phyloP scores from a whole-genome alignment of 1,140 invertebrate genomes.

The Bathynomus jamesi region DNA sequence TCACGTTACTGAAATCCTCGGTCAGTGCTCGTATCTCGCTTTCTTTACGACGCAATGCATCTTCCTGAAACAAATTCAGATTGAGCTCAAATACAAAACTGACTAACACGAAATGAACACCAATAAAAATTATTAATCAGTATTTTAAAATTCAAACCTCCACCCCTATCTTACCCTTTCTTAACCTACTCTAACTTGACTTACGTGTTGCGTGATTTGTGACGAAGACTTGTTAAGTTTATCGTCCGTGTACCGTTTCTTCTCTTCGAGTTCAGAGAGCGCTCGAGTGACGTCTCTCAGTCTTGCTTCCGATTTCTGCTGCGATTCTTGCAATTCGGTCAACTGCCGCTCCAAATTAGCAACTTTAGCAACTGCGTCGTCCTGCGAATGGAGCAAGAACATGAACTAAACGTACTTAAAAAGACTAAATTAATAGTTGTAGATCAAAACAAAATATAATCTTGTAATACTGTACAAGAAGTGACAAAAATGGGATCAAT shows the following conservation, averaged over 20 bases:
- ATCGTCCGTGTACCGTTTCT: slow-evolving; percentile 33
- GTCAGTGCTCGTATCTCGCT: slow-evolving; percentile 31
- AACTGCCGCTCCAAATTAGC: slow-evolving; percentile 29
- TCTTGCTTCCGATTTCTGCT: slow-evolving; percentile 29
- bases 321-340: slow-evolving; percentile 25
- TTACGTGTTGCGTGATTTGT: slow-evolving; percentile 27
- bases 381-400: slow-evolving; percentile 8
- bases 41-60: slow-evolving; percentile 34
- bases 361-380: slow-evolving; percentile 28
- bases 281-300: slow-evolving; percentile 31
- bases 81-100: too few species aligned
- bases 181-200: too few species aligned
- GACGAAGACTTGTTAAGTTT: slow-evolving; percentile 33
- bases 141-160: too few species aligned
- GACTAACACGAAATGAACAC: too few species aligned
- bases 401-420: too few species aligned
- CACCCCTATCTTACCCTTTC: too few species aligned
- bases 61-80: slow-evolving; percentile 30
- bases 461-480: too few species aligned
- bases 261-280: slow-evolving; percentile 33
- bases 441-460: too few species aligned
- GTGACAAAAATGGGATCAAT: too few species aligned
- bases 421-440: too few species aligned
- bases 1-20: slow-evolving; percentile 28
- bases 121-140: too few species aligned